Base-by-base conservation (phyloP, 1,140 invertebrate genomes). In the Pectinophora gossypiella region DNA sequence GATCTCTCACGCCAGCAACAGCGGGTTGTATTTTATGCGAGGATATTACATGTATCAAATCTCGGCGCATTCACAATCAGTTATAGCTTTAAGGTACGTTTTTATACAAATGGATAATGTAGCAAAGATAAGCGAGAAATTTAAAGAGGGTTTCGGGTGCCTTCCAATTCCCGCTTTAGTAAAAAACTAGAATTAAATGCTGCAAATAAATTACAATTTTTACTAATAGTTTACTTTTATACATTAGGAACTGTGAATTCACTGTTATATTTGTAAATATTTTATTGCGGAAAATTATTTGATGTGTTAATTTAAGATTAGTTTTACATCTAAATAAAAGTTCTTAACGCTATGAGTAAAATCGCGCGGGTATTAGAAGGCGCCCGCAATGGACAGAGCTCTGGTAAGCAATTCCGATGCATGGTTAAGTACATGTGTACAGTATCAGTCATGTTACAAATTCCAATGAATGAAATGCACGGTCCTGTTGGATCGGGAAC, bases 201-300 rank as follows among this genome's bases (percentile, higher is more conserved):
- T 69, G 60, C 57, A 70, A 80, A 76, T 61, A 69, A 80, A 70
- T 68, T 68, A 67, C 59, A 38, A 48, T 61, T 62, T 68, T 69
- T 51, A 67, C 69, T 76, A 72, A 67, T 72, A 72, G 64, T 73
- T 68, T 65, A 64, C 35, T 55, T 22, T 56, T 44, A 69, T 75
- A 59, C 66, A 74, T 78, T 86, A 86, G 83, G 83, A 86, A 86
- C 83, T 85, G 77, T 56, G 56, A 40, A 61, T 68, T 76, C 62
- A 68, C 59, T 68, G 64, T 73, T 76, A 76, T 72, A 60, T 56
- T 58, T 67, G 57, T 69, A 71, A 71, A 57, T 64, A 73, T n/a
- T 7, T 7, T 38, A 38, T n/a, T n/a, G 7, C 6, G 42, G 15
- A 44, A 19, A 74, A 68, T 60, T 68, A 72, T 67, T 64, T 59